Evolutionary conservation across 2,113 vertebrate genomes (phyloP), one percentile per base, ranked within the genome.

Genomic region (Leptodactylus fuscus): DNA sequence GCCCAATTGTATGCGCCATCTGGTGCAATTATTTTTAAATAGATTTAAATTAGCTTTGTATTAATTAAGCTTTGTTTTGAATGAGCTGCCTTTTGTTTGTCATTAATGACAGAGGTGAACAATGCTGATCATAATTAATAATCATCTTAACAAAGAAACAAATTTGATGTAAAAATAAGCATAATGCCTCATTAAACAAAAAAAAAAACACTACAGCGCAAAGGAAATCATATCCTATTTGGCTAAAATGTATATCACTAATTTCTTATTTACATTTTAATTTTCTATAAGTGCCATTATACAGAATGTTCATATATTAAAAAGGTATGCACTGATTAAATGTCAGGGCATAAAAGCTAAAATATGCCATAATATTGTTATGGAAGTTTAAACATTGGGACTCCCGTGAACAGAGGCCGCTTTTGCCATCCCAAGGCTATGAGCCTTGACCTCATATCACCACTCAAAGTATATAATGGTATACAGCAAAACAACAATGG

Each of bases 41-140:
- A 60, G 77, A 60, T 44, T 60, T 60, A 80, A 62, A 58, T 80
- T 44, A 44, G 77, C 7, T 16, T 80, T 44, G 34, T 62, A 60
- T 62, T 62, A 60, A 60, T 80, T 80, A 44, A 62, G 77, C 53
- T 78, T 78, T 78, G 29, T 76, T 78, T 78, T 78, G 75, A 78
- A 60, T 62, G 22, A 41, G 32, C 77, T 80, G 49, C 32, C 34
- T 80, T 60, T 80, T 55, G 51, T 79, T 79, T 58, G 20, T 18
- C 48, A 60, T 79, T 79, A 79, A 79, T 60, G 51, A 38, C 76
- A 24, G 32, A 79, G 53, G 34, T 80, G 53, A 80, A 80, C 77
- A 60, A 44, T 62, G 22, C 34, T 62, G 53, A 80, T 80, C 62
- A 62, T 44, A 62, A 62, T 80, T 80, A 80, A 27, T 80, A 60